Percentiles rank a stretch among this genome's conserved stretches.
phyloP scores from a whole-genome alignment of 2,888 invertebrate genomes.

The Yponomeuta plumbellus region DNA sequence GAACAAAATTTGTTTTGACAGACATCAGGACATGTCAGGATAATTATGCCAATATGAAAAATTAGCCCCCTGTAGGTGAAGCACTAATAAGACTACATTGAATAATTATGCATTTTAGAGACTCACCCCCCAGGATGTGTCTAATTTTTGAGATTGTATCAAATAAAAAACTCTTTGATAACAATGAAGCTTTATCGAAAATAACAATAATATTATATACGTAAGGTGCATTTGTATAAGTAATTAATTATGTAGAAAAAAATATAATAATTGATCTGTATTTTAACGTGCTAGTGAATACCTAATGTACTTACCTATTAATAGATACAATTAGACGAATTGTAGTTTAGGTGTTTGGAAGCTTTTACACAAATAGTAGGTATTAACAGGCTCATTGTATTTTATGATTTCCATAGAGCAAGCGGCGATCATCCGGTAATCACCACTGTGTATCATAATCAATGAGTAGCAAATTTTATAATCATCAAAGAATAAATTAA shows the following conservation, averaged over 20 bases:
- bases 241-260: not conserved
- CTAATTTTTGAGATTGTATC: not conserved
- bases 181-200: conserved; percentile 59
- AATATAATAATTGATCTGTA: conserved; percentile 12
- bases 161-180: not conserved
- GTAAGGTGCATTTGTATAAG: conserved; percentile 44
- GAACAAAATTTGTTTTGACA: no score
- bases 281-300: conserved; percentile 12
- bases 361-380: conserved; percentile 68
- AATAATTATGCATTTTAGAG: no score
- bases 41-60: no score
- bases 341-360: conserved; percentile 71
- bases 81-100: no score
- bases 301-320: not conserved
- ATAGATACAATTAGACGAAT: conserved; percentile 37
- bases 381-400: conserved; percentile 54
- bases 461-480: conserved; percentile 68
- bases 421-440: conserved; percentile 46
- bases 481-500: conserved; percentile 26
- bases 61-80: no score
- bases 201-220: conserved; percentile 64
- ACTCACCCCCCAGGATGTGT: no score
- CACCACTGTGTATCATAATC: conserved; percentile 39
- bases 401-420: conserved; percentile 53
- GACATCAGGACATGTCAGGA: no score